Evolutionary conservation across 2,797 vertebrate genomes (phyloP), one percentile per base, ranked within the genome.

Genomic region (Lepilemur ruficaudatus): DNA sequence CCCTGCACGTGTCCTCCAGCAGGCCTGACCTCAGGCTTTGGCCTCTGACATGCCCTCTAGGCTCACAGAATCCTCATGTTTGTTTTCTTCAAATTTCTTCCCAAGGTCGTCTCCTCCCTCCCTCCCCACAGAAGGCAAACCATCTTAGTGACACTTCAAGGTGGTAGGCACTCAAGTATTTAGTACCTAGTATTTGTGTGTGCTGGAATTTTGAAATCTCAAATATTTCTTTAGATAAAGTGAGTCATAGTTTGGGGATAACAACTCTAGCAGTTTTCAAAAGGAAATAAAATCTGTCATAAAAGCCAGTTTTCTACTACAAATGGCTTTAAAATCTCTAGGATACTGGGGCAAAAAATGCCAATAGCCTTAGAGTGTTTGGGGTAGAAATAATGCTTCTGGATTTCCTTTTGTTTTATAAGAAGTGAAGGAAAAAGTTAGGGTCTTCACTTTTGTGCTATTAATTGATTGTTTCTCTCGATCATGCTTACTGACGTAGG

Each of bases 211-310:
- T 81, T 81, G 78, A 94, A 94, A 91, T 93, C 25, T 95, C 81
- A 91, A 93, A 79, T 91, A 91, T 93, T 91, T 89, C 79, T 61
- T 90, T 95, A 82, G 92, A 67, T 86, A 86, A 94, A 87, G 32
- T 72, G 46, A 95, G 38, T 78, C 55, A n/a, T 50, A 69, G 81
- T 61, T 85, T 75, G n/a, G 7, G 28, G 61, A 72, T 89, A 78
- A 72, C 7, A 79, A 22, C 14, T 38, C 41, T 61, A 43, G 30
- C 30, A 18, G 55, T 61, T 90, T 95, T 67, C 48, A 35, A 46
- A 75, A 43, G 7, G 73, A 72, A 59, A 55, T 78, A 22, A 41
- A 12, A 46, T 80, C n/a, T 63, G 7, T 88, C 41, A 59, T 90
- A 67, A 90, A 84, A 87, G 9, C 13, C 41, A 76, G 13, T 85